A percentile compares a stretch with the other conserved stretches of the same genome.
phyloP scores from a whole-genome alignment of 2,888 invertebrate species.

The Psococerastis gibbosa region DNA sequence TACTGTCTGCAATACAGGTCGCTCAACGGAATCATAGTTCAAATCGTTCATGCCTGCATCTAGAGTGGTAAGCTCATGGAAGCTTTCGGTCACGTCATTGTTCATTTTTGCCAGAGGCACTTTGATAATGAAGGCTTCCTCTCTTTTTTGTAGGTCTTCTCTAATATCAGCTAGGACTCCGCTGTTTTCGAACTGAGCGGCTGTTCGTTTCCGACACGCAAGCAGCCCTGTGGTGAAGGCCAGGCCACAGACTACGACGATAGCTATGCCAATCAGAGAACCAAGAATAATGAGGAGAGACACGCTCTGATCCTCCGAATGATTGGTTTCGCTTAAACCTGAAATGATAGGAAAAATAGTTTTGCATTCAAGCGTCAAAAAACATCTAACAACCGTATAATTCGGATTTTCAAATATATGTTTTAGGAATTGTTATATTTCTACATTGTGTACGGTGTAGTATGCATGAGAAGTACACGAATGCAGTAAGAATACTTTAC shows the following conservation, averaged over 20 bases:
- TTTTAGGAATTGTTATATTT: too few species aligned
- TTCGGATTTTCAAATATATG: too few species aligned
- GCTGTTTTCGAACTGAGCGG: conserved; percentile 15
- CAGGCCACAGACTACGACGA: conserved; percentile 24
- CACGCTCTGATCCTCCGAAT: background rate
- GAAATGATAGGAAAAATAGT: too few species aligned
- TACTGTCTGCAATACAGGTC: background rate
- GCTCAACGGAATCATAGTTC: conserved; percentile 1
- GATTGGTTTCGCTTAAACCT: too few species aligned
- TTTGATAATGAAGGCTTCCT: conserved; percentile 6
- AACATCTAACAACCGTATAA: too few species aligned
- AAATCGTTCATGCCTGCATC: background rate
- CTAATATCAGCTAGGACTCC: background rate
- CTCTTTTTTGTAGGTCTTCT: background rate
- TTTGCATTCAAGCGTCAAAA: too few species aligned
- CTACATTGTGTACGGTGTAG: too few species aligned
- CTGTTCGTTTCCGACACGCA: conserved; percentile 23
- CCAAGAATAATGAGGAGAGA: conserved; percentile 24
- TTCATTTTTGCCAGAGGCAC: conserved; percentile 5
- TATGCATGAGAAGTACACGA: too few species aligned
- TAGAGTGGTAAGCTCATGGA: background rate
- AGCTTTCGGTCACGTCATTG: background rate
- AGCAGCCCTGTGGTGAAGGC: conserved; percentile 24
- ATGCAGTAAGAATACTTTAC: too few species aligned
- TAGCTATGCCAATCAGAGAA: conserved; percentile 23